Base-by-base conservation (phyloP, 1,140 invertebrate species). In the Megalonaias nervosa region DNA sequence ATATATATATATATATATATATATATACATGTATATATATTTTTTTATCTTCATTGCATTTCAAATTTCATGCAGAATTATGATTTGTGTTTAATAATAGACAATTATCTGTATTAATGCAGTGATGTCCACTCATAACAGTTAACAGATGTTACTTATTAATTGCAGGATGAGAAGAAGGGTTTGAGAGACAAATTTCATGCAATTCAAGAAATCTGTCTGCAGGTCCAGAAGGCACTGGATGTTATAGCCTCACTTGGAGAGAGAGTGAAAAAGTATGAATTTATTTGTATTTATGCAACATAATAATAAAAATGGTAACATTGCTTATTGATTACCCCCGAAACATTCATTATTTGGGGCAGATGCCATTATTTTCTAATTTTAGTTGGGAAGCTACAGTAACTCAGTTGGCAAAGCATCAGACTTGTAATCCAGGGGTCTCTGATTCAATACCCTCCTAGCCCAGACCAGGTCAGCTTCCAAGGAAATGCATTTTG, bases 231-330 rank as follows among this genome's bases (percentile, higher is more conserved):
- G 91, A 82, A 90, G 64, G 85, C 95, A 2, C 96, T 99, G 69
- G 97, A 97, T 57, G 95, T 95, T 84, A 94, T 98, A 82, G 97
- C 97, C 15, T 97, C 97, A 14, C 91, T 98, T 58, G 95, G 95
- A 71, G 97, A 99, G 92, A 94, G 94, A 88, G 94, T 98, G 67
- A 98, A 97, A 93, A 99, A 99, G 97, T 97, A 93, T 92, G 93
- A 71, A 61, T 1, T 71, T 58, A 2, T 48, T 57, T 56, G 1
- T 11, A n/a, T 21, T 38, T 58, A 19, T 4, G 4, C 17, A n/a
- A 21, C 58, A n/a, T 15, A 31, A 14, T 64, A 73, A 14, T 31
- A n/a, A 3, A 73, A n/a, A 21, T n/a, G 3, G 19, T 48, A 16
- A 23, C 4, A 12, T 62, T n/a, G 23, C 60, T 62, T 55, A 21